Evolutionary conservation across 1,140 invertebrate genomes (phyloP), one percentile per base, ranked within the genome.

Genomic region (Agraylea sexmaculata): DNA sequence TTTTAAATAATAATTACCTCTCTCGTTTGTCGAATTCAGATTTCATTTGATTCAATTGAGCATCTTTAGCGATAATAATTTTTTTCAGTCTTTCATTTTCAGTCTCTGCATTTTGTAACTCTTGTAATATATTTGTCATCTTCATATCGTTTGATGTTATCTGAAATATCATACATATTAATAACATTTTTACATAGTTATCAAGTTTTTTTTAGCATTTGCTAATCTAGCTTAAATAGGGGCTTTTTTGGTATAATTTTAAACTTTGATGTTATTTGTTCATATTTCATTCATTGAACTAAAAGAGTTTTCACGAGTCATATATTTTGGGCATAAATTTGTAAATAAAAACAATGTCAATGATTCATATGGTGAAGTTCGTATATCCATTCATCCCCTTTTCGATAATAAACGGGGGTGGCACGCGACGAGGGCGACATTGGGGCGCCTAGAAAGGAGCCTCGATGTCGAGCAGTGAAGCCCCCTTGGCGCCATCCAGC

Each of bases 1-100:
- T 35, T 35, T 11, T 4, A 1, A 22, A 15, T 20, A 19, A 35
- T 31, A 43, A 40, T 34, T 43, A 49, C 47, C 32, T 23, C 37
- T 43, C 46, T 4, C 18, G 11, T 18, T 18, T 13, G 7, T 30
- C 45, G 19, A 58, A 34, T 20, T 57, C 49, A 1, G 31, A 23
- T 46, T 52, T 51, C 22, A 51, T 43, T 7, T 38, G 18, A 31
- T 20, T 15, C 3, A 45, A 33, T 17, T 47, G 27, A 32, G 32
- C 43, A 13, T 45, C 41, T 25, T 43, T 45, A 16, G 32, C 37
- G 19, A 29, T 35, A 12, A 49, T 17, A 1, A 22, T 34, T 17
- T 40, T 32, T 32, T 49, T 49, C 31, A 46, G 30, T 25, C 40
- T 17, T 15, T 17, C 15, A 12, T 38, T 37, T 43, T 49, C 43